These are phyloP conservation scores for Cryptoleucopteryx plumbea DNA, from an alignment of 2,113 vertebrate genomes.

Conservation along the genomic window DNA sequence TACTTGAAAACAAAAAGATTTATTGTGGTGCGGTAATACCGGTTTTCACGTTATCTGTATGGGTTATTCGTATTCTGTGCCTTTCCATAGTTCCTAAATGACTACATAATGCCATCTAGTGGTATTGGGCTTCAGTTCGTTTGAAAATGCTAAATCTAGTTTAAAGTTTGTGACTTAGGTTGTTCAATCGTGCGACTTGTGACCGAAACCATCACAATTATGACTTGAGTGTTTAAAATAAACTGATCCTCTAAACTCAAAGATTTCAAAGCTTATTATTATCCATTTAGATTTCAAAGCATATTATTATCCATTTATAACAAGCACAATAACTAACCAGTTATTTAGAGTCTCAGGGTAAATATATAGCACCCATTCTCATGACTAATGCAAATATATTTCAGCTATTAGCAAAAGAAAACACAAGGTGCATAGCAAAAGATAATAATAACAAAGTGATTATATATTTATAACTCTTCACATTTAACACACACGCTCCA, in stretches of 20 bases:
- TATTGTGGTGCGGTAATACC: neutral
- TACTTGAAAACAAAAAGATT: neutral
- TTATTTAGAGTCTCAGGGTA: neutral
- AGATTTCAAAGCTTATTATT: neutral
- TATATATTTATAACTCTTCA: neutral
- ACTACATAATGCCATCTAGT: conserved; percentile 53
- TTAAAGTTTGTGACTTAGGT: neutral
- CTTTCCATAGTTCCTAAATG: neutral
- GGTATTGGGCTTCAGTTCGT: neutral
- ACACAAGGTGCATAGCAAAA: neutral
- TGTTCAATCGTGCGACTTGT: neutral
- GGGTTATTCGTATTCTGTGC: neutral
- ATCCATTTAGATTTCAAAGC: neutral
- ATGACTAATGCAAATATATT: neutral
- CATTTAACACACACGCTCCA: neutral
- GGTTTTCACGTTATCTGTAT: neutral
- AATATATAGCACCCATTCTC: neutral
- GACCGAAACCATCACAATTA: neutral
- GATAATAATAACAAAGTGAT: neutral
- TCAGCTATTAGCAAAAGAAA: neutral
- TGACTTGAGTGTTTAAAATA: neutral
- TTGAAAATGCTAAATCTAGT: neutral
- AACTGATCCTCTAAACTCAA: neutral
- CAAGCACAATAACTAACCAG: neutral
- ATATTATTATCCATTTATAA: neutral